phyloP scores from a whole-genome alignment of 2,113 vertebrate species.

The Pandion haliaetus region DNA sequence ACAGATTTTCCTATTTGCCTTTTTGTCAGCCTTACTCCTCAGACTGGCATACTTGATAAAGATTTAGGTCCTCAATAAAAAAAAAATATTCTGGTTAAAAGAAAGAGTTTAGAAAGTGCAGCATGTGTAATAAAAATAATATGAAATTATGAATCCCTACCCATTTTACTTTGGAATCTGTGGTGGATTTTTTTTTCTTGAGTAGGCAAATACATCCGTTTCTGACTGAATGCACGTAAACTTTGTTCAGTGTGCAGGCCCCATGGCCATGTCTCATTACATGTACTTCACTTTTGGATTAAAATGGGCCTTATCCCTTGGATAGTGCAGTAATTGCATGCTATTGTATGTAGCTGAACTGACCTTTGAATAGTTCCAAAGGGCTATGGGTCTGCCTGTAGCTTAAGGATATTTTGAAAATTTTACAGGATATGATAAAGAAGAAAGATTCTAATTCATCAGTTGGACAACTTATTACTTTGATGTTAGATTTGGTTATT shows the following conservation, averaged over 20 bases:
- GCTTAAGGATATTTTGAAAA: conserved; percentile 1
- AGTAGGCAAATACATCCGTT: not conserved
- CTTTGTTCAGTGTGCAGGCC: not conserved
- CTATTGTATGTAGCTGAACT: not conserved
- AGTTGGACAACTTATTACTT: conserved; percentile 34
- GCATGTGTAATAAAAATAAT: not conserved
- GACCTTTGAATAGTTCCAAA: not conserved
- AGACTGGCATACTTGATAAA: not conserved
- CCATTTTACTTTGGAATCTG: not conserved
- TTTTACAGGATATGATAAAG: not conserved
- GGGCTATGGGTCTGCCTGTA: not conserved
- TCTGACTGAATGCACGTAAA: not conserved
- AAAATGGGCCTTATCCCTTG: not conserved
- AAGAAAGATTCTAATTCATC: conserved; percentile 15
- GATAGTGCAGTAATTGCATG: not conserved
- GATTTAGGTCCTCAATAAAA: not conserved
- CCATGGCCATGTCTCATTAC: not conserved
- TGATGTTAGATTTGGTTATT: not conserved
- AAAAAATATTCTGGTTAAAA: not conserved
- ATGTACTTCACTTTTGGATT: conserved; percentile 1
- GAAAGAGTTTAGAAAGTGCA: not conserved
- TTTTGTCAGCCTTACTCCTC: not conserved
- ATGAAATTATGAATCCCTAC: not conserved
- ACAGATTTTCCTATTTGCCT: not conserved
- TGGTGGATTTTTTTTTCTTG: not conserved